Conservation (phyloP, 2,797 vertebrate species). For the Sebastes aleutianus region DNA sequence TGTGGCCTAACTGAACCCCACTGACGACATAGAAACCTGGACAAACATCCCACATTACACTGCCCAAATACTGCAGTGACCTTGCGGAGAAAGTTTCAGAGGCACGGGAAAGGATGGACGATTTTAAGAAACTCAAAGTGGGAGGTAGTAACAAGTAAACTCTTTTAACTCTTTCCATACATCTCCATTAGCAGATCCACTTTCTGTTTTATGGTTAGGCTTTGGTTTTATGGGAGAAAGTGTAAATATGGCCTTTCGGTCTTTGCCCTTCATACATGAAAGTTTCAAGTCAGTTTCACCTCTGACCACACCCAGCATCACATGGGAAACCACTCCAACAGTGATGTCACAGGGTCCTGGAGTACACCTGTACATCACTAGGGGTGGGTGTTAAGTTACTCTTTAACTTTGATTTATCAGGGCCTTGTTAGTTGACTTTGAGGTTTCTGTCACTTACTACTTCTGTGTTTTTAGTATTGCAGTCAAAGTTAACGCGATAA, state of each 20-base stretch:
- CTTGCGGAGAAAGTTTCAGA: constrained; percentile 42
- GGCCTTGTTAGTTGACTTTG: background rate
- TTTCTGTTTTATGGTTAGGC: too few species aligned
- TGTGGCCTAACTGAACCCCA: constrained; percentile 43
- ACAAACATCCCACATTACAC: constrained; percentile 52
- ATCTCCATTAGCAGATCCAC: background rate
- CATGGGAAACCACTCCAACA: too few species aligned
- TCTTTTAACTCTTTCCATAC: background rate
- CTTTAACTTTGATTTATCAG: background rate
- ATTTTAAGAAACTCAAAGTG: background rate
- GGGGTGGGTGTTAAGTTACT: background rate
- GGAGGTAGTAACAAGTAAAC: background rate
- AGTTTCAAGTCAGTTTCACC: background rate
- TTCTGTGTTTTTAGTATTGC: background rate
- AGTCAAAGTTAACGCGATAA: too few species aligned
- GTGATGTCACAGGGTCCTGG: background rate
- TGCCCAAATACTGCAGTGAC: constrained; percentile 46
- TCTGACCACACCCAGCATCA: too few species aligned
- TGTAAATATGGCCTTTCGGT: background rate
- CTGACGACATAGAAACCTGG: constrained; percentile 27
- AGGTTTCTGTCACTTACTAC: background rate
- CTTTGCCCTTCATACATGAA: background rate
- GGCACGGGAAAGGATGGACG: background rate
- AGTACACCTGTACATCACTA: too few species aligned
- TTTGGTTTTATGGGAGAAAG: background rate